phyloP scores from a whole-genome alignment of 2,797 vertebrate genomes.

The Thalassophryne amazonica region DNA sequence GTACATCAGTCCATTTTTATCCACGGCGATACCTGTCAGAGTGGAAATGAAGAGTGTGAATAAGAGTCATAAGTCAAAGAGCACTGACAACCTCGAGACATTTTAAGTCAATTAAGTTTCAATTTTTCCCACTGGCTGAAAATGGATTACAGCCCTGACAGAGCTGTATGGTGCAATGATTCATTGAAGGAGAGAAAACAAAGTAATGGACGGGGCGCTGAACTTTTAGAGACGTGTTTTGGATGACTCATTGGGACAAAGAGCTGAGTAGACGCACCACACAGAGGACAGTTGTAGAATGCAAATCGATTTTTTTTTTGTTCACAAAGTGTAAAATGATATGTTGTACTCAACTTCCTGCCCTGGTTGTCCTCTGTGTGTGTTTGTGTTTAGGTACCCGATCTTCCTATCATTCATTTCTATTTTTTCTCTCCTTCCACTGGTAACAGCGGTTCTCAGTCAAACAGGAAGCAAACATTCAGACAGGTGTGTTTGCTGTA shows the following conservation, averaged over 20 bases:
- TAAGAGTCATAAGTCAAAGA: constrained; percentile 48
- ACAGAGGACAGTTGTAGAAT: constrained; percentile 40
- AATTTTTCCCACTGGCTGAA: constrained; percentile 30
- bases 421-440: constrained; percentile 26
- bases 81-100: constrained; percentile 24
- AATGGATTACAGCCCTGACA: constrained; percentile 49
- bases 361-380: constrained; percentile 3
- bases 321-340: constrained; percentile 30
- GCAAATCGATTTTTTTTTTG: constrained; percentile 14
- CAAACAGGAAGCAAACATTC: constrained; percentile 43
- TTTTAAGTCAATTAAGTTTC: constrained; percentile 65
- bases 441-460: constrained; percentile 25
- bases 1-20: constrained; percentile 97
- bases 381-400: constrained; percentile 8
- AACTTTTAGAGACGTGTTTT: constrained; percentile 59
- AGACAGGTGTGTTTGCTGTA: constrained; percentile 58
- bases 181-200: constrained; percentile 46
- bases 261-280: constrained; percentile 33
- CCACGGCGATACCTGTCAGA: constrained; percentile 90
- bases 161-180: constrained; percentile 51
- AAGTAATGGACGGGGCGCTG: constrained; percentile 45
- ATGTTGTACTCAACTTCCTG: constrained; percentile 18
- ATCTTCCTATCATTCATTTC: constrained; percentile 32
- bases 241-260: constrained; percentile 61
- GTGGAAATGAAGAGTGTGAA: constrained; percentile 31